Evolutionary conservation across 1,140 invertebrate genomes (phyloP), one percentile per base, ranked within the genome.

Genomic region (Uloborus diversus): DNA sequence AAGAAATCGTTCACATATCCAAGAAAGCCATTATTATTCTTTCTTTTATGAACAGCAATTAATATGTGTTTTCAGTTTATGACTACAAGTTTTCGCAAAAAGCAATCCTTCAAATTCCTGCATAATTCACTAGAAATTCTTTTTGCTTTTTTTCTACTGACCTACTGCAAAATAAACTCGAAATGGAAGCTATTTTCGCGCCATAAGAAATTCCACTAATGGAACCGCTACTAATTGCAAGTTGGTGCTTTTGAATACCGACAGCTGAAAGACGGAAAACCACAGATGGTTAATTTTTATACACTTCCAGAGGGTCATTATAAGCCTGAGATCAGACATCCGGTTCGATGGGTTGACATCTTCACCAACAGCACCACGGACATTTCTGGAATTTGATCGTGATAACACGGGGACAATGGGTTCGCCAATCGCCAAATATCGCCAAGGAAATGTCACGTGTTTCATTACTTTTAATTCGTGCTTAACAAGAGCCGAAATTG

Each of bases 221-320:
- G 32, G 33, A 23, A 71, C 13, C 33, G 7, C 17, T 28, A 25
- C 57, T 73, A 73, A 73, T 73, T 73, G 70, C 57, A 59, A 13
- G 13, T 53, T 59, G 33, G 32, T 27, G 53, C 61, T 62, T 49
- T 13, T n/a, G 28, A 61, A 73, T 73, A 35, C 33, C 33, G 51
- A 56, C 33, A 25, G 1, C 37, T 13, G 37, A 42, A 42, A 59
- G 32, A 30, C 33, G 59, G 20, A 71, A 73, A 73, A 62, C 56
- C 57, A 49, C 70, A 73, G 70, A 62, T 62, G 57, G 56, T 51
- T 73, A 61, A 73, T 73, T 73, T 62, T 73, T 62, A 62, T 62
- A 73, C 53, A 62, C 57, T 35, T 47, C 37, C 37, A 49, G 68
- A 59, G 51, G 68, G 53, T 71, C 68, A 71, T 71, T 73, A 62